These are phyloP conservation scores for Mayetiola destructor DNA, from an alignment of 2,888 invertebrate genomes.

Conservation along the genomic window DNA sequence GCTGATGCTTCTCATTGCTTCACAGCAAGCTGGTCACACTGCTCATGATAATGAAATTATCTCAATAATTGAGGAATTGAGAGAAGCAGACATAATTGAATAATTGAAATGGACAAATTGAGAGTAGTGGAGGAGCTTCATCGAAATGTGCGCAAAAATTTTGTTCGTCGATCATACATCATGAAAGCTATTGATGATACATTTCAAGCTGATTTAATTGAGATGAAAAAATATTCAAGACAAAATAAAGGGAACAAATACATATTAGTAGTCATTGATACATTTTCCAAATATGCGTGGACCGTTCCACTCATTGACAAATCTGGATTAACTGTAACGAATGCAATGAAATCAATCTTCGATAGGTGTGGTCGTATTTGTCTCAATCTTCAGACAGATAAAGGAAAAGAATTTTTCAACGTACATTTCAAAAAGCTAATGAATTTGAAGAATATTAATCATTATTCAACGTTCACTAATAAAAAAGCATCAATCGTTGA, in stretches of 20 bases:
- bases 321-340: background rate
- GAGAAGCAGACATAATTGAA: constrained; percentile 15
- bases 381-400: background rate
- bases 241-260: background rate
- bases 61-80: constrained; percentile 23
- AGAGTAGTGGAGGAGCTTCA: constrained; percentile 27
- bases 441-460: background rate
- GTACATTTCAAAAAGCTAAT: background rate
- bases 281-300: background rate
- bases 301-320: background rate
- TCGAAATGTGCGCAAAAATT: constrained; percentile 28
- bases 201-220: background rate
- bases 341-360: background rate
- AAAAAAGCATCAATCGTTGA: background rate
- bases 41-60: constrained; percentile 26
- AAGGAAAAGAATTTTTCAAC: background rate
- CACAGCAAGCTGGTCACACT: constrained; percentile 23
- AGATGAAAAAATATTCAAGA: background rate
- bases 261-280: background rate
- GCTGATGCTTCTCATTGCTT: constrained; percentile 23
- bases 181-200: background rate
- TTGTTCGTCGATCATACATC: constrained; percentile 22
- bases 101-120: constrained; percentile 17
- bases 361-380: background rate
- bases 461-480: background rate